phyloP scores from a whole-genome alignment of 2,113 vertebrate species.

The Cyanoramphus novaezelandiae region DNA sequence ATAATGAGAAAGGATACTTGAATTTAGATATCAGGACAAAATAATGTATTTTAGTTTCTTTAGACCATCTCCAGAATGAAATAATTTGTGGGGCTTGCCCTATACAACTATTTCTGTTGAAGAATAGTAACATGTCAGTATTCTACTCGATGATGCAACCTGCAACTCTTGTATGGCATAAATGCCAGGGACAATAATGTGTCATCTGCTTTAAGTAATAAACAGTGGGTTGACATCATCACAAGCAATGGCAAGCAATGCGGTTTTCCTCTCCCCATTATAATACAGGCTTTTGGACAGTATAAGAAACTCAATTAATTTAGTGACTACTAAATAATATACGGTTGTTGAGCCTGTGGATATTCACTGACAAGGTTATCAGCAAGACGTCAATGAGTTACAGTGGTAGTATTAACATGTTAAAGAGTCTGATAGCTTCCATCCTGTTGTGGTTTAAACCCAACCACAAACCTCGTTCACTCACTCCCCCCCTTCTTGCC shows the following conservation, averaged over 20 bases:
- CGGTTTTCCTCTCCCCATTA: not conserved
- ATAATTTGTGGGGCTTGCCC: not conserved
- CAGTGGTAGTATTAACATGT: not conserved
- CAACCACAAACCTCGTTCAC: no score
- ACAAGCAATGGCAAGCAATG: not conserved
- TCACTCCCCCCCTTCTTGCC: no score
- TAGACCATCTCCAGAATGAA: not conserved
- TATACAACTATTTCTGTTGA: not conserved
- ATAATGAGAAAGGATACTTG: not conserved
- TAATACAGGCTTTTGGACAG: not conserved
- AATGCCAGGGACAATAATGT: not conserved
- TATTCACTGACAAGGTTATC: constrained; percentile 28
- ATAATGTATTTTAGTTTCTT: not conserved
- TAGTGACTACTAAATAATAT: not conserved
- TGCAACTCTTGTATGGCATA: not conserved
- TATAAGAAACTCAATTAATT: not conserved
- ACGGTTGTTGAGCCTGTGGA: not conserved
- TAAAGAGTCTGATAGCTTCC: not conserved
- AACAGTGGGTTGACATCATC: not conserved
- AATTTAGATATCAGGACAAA: not conserved
- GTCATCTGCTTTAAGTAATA: not conserved
- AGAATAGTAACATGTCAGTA: not conserved
- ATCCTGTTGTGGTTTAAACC: not conserved
- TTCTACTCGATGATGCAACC: not conserved
- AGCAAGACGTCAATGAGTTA: constrained; percentile 8